Percentiles rank a stretch among this genome's conserved stretches.
Conservation (phyloP, 37 sponge, comb jelly and placozoan species). For the Oopsacas minuta region DNA sequence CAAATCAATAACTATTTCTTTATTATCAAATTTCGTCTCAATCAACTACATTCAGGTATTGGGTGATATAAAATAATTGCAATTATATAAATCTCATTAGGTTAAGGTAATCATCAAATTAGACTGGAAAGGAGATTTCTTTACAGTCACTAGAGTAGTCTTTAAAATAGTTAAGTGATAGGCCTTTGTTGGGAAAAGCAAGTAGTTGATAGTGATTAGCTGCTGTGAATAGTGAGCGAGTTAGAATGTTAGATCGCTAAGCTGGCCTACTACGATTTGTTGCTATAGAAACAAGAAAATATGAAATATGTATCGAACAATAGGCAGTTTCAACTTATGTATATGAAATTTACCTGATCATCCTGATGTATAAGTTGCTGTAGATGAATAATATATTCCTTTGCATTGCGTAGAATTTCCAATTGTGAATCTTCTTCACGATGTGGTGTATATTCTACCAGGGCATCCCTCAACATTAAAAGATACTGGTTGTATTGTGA, state of each 20-base stretch:
- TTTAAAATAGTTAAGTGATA: not conserved
- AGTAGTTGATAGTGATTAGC: conserved; percentile 2
- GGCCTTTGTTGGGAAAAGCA: not conserved
- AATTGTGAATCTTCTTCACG: not conserved
- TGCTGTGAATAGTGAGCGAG: not conserved
- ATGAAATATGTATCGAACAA: not conserved
- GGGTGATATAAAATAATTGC: not conserved
- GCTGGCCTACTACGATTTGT: not conserved
- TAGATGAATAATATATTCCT: not conserved
- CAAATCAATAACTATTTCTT: not conserved
- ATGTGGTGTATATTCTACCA: not conserved
- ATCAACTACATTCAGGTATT: not conserved
- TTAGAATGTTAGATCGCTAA: not conserved
- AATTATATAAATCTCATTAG: not conserved
- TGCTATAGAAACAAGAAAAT: not conserved
- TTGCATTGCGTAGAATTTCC: not conserved
- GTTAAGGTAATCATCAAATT: not conserved
- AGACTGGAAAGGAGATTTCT: not conserved
- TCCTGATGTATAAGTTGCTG: not conserved
- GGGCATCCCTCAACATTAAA: not conserved
- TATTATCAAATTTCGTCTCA: conserved; percentile 14
- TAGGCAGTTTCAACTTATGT: not conserved
- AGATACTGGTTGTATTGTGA: not conserved
- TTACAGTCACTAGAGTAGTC: not conserved
- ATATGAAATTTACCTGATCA: not conserved